phyloP scores from a whole-genome alignment of 1,140 invertebrate genomes.

The Drosophila paulistorum region DNA sequence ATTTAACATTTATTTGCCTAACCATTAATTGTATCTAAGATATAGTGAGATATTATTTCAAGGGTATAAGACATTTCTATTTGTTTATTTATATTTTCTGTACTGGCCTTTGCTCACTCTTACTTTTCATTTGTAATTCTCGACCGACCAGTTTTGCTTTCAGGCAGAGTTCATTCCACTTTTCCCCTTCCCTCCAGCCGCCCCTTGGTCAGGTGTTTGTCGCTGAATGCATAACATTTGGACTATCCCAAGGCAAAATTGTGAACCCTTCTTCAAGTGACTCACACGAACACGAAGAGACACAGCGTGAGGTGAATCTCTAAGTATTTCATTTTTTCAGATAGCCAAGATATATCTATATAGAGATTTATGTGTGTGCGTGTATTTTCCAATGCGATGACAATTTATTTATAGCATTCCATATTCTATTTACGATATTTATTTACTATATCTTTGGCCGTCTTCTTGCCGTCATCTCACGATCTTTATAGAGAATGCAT shows the following conservation, averaged over 20 bases:
- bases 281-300: too few relatives aligned
- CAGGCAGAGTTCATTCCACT: not conserved
- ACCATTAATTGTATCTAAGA: too few relatives aligned
- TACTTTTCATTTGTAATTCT: constrained; percentile 8
- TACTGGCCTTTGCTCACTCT: not conserved
- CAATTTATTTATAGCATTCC: constrained; percentile 37
- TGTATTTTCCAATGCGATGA: constrained; percentile 30
- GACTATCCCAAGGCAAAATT: constrained; percentile 1
- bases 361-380: too few relatives aligned
- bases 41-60: too few relatives aligned
- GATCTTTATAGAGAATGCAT: constrained; percentile 31
- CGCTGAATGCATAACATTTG: not conserved
- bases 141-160: not conserved
- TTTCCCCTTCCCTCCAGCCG: not conserved
- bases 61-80: too few relatives aligned
- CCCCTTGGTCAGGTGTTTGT: not conserved
- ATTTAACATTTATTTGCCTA: too few relatives aligned
- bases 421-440: constrained; percentile 17
- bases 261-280: not conserved
- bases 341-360: too few relatives aligned
- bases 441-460: constrained; percentile 16
- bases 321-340: not conserved
- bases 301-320: not conserved
- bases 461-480: constrained; percentile 42
- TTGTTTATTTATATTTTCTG: not conserved